These are phyloP conservation scores for Eledona agricola DNA, from an alignment of 2,888 invertebrate species.

Conservation along the genomic window DNA sequence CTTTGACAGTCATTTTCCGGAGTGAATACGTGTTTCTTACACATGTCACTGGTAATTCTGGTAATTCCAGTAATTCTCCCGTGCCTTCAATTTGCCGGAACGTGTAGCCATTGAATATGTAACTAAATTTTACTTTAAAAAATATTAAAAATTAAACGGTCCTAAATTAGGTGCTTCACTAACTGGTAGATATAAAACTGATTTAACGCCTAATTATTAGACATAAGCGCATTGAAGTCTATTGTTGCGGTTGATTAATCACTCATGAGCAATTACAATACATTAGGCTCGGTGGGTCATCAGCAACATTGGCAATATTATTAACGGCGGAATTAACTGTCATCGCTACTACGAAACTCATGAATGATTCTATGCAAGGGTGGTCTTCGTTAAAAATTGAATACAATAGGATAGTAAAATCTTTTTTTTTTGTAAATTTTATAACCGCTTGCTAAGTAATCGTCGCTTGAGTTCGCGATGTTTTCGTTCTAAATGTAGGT, in stretches of 20 bases:
- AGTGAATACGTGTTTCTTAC: constrained; percentile 11
- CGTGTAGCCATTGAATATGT: constrained; percentile 8
- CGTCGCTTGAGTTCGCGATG: no score
- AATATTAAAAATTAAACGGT: constrained; percentile 2
- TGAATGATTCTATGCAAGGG: no score
- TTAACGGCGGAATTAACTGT: constrained; percentile 22
- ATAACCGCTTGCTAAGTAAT: no score
- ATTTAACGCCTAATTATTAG: constrained; percentile 23
- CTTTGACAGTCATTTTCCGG: constrained; percentile 16
- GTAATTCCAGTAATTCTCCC: constrained; percentile 11
- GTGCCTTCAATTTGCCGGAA: constrained; percentile 13
- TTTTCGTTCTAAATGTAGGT: constrained; percentile 2
- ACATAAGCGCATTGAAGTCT: constrained; percentile 25
- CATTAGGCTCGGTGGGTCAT: constrained; percentile 25
- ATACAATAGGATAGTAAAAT: no score
- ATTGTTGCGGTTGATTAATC: constrained; percentile 24
- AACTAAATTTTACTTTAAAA: constrained; percentile 13
- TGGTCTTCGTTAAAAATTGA: no score
- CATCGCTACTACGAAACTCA: no score
- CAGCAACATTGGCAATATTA: constrained; percentile 17
- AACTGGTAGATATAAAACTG: constrained; percentile 19
- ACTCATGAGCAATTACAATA: constrained; percentile 28
- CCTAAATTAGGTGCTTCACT: constrained; percentile 8
- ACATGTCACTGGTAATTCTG: constrained; percentile 15
- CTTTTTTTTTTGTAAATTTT: no score